These are phyloP conservation scores for Panurus biarmicus DNA, from an alignment of 2,113 vertebrate genomes.

Conservation along the genomic window DNA sequence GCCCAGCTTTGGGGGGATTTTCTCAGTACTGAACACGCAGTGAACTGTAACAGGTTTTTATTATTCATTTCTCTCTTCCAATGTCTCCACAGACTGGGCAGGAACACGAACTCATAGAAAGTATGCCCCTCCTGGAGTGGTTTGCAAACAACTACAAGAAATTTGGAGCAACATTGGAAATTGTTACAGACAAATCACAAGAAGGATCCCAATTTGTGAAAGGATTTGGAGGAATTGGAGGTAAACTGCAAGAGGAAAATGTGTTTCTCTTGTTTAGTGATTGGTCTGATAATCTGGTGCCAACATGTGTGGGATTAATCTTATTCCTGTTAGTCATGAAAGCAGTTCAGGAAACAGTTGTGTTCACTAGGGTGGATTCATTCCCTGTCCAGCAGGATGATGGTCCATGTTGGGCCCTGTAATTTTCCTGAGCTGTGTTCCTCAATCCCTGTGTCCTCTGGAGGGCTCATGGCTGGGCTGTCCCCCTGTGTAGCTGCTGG, in stretches of 20 bases:
- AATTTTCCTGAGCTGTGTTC: neutral
- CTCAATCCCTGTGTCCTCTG: neutral
- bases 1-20: neutral
- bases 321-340: neutral
- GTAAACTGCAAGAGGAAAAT: slow-evolving; percentile 66
- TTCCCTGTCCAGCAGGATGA: neutral
- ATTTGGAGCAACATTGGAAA: slow-evolving; percentile 98
- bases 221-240: slow-evolving; percentile 99
- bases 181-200: slow-evolving; percentile 99
- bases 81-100: slow-evolving; percentile 83
- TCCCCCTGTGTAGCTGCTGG: neutral
- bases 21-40: neutral
- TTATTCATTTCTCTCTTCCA: neutral
- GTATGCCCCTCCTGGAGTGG: slow-evolving; percentile 99
- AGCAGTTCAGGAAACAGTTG: neutral
- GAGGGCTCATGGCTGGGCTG: neutral
- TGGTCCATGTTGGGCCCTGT: neutral
- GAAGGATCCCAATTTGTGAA: slow-evolving; percentile 99
- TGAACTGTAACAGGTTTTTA: neutral
- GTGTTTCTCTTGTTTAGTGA: neutral
- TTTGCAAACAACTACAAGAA: slow-evolving; percentile 99
- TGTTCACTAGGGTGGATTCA: neutral
- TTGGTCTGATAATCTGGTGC: neutral
- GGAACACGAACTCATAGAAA: slow-evolving; percentile 97
- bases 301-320: neutral